These are phyloP conservation scores for Zaprionus vittiger DNA, from an alignment of 1,140 invertebrate genomes.

Conservation along the genomic window DNA sequence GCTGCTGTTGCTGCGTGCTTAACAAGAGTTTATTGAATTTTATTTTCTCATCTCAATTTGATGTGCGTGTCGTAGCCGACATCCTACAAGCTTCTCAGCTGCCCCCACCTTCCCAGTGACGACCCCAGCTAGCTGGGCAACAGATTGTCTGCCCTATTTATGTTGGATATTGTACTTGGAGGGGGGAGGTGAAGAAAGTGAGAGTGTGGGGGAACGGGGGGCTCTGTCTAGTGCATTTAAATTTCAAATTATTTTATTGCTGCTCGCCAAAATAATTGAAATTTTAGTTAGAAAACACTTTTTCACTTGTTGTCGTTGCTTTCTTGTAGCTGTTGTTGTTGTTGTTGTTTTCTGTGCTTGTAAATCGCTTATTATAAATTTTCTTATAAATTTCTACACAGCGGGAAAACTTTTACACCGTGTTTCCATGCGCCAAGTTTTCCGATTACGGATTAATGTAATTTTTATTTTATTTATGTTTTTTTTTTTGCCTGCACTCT, in stretches of 20 bases:
- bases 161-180: not conserved
- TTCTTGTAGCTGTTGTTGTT: not conserved
- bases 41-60: constrained; percentile 83
- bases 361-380: constrained; percentile 79
- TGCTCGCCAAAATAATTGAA: constrained; percentile 70
- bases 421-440: constrained; percentile 69
- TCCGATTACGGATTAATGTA: constrained; percentile 83
- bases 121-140: constrained; percentile 45
- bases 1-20: constrained; percentile 64
- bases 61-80: constrained; percentile 64
- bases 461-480: constrained; percentile 69
- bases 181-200: not conserved
- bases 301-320: constrained; percentile 27
- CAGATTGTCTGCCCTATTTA: constrained; percentile 62
- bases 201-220: not conserved
- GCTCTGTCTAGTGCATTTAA: constrained; percentile 66
- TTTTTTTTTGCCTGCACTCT: constrained; percentile 28
- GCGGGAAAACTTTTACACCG: constrained; percentile 65
- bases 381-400: constrained; percentile 67
- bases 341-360: constrained; percentile 45
- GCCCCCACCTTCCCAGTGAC: not conserved
- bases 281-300: constrained; percentile 79
- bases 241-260: constrained; percentile 80
- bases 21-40: constrained; percentile 83
- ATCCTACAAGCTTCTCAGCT: constrained; percentile 4